Evolutionary conservation across 2,113 vertebrate genomes (phyloP).

Genomic region (Cisticola juncidis): DNA sequence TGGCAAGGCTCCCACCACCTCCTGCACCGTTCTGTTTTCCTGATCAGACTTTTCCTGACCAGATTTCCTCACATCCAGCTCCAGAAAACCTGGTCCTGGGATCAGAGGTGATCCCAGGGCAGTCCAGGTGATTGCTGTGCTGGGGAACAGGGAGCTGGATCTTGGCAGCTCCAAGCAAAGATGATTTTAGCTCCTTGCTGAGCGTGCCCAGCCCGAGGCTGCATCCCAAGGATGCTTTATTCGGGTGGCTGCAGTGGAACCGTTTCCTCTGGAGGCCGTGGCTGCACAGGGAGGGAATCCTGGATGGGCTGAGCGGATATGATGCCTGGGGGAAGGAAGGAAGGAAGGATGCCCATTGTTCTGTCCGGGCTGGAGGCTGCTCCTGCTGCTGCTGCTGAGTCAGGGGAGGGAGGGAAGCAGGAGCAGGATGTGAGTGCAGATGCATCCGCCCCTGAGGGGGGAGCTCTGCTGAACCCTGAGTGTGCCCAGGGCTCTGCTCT

Average conservation of each 20-base stretch:
- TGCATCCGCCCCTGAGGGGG: background rate
- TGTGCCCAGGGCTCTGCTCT: background rate
- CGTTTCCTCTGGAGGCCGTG: background rate
- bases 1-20: rapidly evolving
- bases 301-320: rapidly evolving
- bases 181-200: background rate
- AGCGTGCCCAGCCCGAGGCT: background rate
- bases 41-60: background rate
- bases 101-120: conserved; percentile 74
- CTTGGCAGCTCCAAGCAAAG: background rate
- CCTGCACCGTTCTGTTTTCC: background rate
- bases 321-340: background rate
- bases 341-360: conserved; percentile 41
- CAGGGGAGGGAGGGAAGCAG: conserved; percentile 11
- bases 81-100: conserved; percentile 80
- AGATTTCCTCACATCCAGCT: conserved; percentile 65
- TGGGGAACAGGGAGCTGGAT: background rate
- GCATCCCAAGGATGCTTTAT: background rate
- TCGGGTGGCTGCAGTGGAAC: background rate
- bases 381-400: conserved; percentile 45
- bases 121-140: background rate
- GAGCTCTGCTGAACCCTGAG: rapidly evolving
- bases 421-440: background rate
- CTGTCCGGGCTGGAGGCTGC: background rate
- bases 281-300: background rate